Conservation (phyloP, 2,797 vertebrate genomes). For the Perodicticus potto region DNA sequence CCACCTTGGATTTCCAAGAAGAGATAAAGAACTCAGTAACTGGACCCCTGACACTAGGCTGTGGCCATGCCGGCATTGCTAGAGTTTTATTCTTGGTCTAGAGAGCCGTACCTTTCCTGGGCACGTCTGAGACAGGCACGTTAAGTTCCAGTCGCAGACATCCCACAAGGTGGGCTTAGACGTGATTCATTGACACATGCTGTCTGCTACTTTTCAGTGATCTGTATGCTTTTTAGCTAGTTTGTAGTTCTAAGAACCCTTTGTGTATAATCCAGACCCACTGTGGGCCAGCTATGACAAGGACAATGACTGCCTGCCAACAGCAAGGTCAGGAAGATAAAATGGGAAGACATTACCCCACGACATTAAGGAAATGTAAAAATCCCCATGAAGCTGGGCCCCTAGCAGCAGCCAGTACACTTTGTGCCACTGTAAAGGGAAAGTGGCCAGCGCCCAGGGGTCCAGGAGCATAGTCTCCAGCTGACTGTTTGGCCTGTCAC, state of each 20-base stretch:
- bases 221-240: not conserved
- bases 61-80: not conserved
- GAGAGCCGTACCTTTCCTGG: not conserved
- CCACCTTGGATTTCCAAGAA: not conserved
- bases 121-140: not conserved
- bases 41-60: not conserved
- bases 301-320: too few species aligned
- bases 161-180: not conserved
- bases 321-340: not conserved
- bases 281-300: not conserved
- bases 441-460: not conserved
- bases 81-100: not conserved
- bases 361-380: not conserved
- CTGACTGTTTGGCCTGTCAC: not conserved
- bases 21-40: not conserved
- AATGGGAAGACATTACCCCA: not conserved
- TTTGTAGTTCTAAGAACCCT: not conserved
- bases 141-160: not conserved
- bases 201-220: not conserved
- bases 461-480: not conserved
- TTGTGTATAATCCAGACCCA: not conserved
- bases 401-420: not conserved
- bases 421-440: accelerated
- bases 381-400: too few species aligned
- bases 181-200: too few species aligned